phyloP scores from a whole-genome alignment of 2,797 vertebrate genomes.

The Sebastes matsubarae region DNA sequence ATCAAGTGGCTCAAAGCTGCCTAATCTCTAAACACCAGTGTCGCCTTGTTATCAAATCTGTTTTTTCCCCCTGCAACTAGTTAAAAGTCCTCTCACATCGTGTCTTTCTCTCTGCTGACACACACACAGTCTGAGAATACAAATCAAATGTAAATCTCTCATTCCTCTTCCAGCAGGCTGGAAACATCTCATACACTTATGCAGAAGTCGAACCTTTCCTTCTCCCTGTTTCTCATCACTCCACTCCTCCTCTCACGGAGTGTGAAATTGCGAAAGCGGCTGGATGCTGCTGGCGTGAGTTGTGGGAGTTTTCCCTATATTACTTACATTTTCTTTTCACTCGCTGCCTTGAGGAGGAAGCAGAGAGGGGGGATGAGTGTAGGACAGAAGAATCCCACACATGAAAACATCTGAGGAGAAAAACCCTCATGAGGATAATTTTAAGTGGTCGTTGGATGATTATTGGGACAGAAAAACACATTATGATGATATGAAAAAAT shows the following conservation, averaged over 20 bases:
- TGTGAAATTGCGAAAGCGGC: slow-evolving; percentile 66
- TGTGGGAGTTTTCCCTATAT: slow-evolving; percentile 55
- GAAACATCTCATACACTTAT: not conserved
- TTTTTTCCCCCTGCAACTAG: not conserved
- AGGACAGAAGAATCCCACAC: slow-evolving; percentile 36
- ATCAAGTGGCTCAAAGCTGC: slow-evolving; percentile 31
- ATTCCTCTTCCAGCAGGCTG: slow-evolving; percentile 5
- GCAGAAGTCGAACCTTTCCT: slow-evolving; percentile 29
- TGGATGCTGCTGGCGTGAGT: slow-evolving; percentile 48
- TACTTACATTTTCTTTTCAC: slow-evolving; percentile 23
- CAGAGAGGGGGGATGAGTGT: slow-evolving; percentile 9
- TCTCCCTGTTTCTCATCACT: slow-evolving; percentile 31
- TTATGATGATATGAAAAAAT: not conserved
- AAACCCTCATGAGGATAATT: slow-evolving; percentile 1
- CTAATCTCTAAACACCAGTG: slow-evolving; percentile 37
- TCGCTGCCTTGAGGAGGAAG: slow-evolving; percentile 35
- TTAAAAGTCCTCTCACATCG: slow-evolving; percentile 58
- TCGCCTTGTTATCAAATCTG: slow-evolving; percentile 35
- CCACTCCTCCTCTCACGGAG: slow-evolving; percentile 41
- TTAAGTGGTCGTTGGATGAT: not conserved
- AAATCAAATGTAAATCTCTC: slow-evolving; percentile 60
- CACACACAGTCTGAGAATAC: slow-evolving; percentile 49
- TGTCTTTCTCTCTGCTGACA: slow-evolving; percentile 23
- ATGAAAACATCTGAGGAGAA: slow-evolving; percentile 32
- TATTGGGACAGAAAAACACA: slow-evolving; percentile 1